Evolutionary conservation across 2,888 invertebrate genomes (phyloP), one percentile per base, ranked within the genome.

Genomic region (Volucella inflata): DNA sequence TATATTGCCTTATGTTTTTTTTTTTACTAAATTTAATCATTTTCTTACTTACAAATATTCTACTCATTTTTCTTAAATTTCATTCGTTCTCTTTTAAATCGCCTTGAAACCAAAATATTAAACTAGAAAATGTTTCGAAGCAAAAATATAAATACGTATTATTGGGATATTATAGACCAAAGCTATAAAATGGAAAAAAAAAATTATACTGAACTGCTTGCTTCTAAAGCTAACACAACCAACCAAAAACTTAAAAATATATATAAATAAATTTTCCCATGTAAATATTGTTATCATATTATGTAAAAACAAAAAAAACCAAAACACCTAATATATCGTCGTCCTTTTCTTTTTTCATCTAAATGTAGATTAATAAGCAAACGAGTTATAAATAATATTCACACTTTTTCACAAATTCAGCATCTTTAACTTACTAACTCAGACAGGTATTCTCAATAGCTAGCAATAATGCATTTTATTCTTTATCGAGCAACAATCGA

Each of bases 261-360:
- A 72, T 53, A 79, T 44, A 38, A 67, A 72, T 67, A 60, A 60
- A 62, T 72, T 68, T 81, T 67, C 72, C 74, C 64, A 57, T 85
- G 81, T 81, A 85, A 80, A 85, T 85, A 80, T 72, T 81, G 80
- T 85, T 85, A 76, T 62, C 62, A 81, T 77, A 85, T 68, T 74
- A 76, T 81, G 72, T 72, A 81, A 85, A 74, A 30, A 82, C 60
- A 65, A n/a, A 59, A 48, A 57, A 67, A n/a, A 70, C 21, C 17
- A 77, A 30, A 30, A 30, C 4, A 30, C 30, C 76, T 85, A 76
- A 57, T 77, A 80, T 76, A 70, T 81, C 68, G 67, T 85, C 81
- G 85, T 81, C 85, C 85, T 79, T 79, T 85, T 64, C 71, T 71
- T 72, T 85, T 80, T 85, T 76, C 72, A 81, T 85, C 85, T 85